Evolutionary conservation across 2,113 vertebrate species (phyloP), one percentile per base, ranked within the genome.

Genomic region (Muntiacus reevesi): DNA sequence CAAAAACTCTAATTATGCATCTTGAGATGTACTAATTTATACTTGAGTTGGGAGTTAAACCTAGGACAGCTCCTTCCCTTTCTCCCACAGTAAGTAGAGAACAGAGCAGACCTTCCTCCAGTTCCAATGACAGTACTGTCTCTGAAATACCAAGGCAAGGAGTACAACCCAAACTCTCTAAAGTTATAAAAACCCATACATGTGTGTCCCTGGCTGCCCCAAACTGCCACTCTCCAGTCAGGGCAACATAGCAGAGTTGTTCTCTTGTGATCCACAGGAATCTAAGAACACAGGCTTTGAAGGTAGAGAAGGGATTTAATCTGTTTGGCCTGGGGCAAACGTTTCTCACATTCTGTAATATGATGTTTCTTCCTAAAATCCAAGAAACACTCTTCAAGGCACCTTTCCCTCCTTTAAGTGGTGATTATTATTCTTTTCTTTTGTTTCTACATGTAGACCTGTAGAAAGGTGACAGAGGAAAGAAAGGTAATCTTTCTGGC

Each of bases 361-460:
- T 43, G 10, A 91, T n/a, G 89, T 88, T 95, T 54, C 43, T 91
- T 62, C 13, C 74, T 64, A 21, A 97, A 91, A 50, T 52, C 43
- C 16, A 62, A 88, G n/a, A 84, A 93, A 96, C 43, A 54, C n/a
- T 92, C 57, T 59, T 87, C 7, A 59, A 87, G 78, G 52, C 5
- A 93, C 7, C 27, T 55, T 85, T 55, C 62, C 30, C 59, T 92
- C 50, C 33, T 87, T 25, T 25, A 82, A 85, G 23, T 76, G 28
- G 11, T 83, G 11, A 86, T 82, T 84, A 84, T 23, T 89, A 15
- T 52, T 85, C 52, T 95, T 87, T 84, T 79, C 23, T 40, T 88
- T 89, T 92, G 33, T 90, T 96, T 93, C 92, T 90, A 96, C 91
- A 94, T 93, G 28, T 91, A 92, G 57, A 92, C 57, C 36, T 40